Percentiles rank a stretch among this genome's conserved stretches.
These are phyloP conservation scores for Callionymus lyra DNA, from an alignment of 2,113 vertebrate genomes.

Conservation along the genomic window DNA sequence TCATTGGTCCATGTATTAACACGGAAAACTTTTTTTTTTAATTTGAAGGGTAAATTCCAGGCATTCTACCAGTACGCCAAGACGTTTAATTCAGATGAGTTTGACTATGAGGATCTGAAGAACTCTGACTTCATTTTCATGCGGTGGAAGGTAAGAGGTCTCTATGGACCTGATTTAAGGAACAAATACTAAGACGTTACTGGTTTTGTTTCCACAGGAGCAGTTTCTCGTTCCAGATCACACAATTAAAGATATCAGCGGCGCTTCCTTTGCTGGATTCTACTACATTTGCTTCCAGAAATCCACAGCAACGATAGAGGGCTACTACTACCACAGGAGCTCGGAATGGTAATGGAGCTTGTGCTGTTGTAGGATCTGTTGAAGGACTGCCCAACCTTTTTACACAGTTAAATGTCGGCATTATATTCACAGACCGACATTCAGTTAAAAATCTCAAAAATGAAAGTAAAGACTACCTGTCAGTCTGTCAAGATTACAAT, in stretches of 20 bases:
- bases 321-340: slow-evolving; percentile 98
- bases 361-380: not conserved
- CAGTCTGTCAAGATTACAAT: too few species aligned
- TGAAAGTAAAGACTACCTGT: too few species aligned
- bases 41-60: slow-evolving; percentile 88
- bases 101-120: slow-evolving; percentile 94
- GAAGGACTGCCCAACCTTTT: too few species aligned
- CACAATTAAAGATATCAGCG: slow-evolving; percentile 98
- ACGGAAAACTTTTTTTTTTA: slow-evolving; percentile 11
- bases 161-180: not conserved
- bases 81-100: slow-evolving; percentile 96
- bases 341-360: slow-evolving; percentile 84
- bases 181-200: too few species aligned
- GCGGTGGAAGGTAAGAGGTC: slow-evolving; percentile 90
- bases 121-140: slow-evolving; percentile 97
- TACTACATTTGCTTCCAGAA: slow-evolving; percentile 99
- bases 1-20: too few species aligned
- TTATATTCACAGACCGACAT: too few species aligned
- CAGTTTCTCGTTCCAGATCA: slow-evolving; percentile 98
- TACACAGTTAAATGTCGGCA: too few species aligned
- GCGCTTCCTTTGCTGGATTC: slow-evolving; percentile 97
- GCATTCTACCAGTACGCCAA: slow-evolving; percentile 99
- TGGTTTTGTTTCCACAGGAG: slow-evolving; percentile 64
- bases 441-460: too few species aligned
- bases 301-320: slow-evolving; percentile 96